Conservation (phyloP, 2,113 vertebrate species). For the Odontophorus gujanensis region DNA sequence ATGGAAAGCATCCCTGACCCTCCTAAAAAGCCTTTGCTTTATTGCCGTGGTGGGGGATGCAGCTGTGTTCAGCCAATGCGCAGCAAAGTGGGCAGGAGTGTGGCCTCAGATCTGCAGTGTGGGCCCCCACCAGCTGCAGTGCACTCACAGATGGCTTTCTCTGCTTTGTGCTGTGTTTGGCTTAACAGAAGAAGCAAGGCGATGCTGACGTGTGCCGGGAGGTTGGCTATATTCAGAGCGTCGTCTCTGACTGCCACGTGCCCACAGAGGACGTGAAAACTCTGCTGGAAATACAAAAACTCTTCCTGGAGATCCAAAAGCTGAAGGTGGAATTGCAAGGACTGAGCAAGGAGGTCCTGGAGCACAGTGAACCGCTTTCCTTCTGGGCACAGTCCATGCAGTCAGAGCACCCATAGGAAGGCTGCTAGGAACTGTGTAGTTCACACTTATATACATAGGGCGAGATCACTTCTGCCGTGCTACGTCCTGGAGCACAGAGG, state of each 20-base stretch:
- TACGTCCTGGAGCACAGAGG: not conserved
- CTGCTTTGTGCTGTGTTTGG: not conserved
- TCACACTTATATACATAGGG: not conserved
- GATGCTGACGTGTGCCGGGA: constrained; percentile 11
- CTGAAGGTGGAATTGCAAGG: not conserved
- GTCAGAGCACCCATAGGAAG: too few species aligned
- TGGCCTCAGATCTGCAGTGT: not conserved
- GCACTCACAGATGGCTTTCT: not conserved
- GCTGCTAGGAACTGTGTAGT: not conserved
- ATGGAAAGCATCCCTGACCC: fast-evolving
- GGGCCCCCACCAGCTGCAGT: not conserved
- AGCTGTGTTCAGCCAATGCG: fast-evolving
- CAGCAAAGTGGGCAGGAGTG: not conserved
- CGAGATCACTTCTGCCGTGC: not conserved
- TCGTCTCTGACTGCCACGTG: not conserved
- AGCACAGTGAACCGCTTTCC: fast-evolving
- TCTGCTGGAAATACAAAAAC: constrained; percentile 69
- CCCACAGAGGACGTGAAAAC: constrained; percentile 43
- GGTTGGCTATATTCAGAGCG: fast-evolving
- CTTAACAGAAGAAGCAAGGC: not conserved
- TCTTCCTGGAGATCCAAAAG: constrained; percentile 47
- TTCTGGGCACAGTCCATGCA: too few species aligned
- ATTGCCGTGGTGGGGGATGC: fast-evolving
- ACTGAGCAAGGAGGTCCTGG: not conserved
- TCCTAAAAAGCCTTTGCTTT: not conserved